Conservation (phyloP, 2,113 vertebrate species). For the Nothobranchius kuhntae region DNA sequence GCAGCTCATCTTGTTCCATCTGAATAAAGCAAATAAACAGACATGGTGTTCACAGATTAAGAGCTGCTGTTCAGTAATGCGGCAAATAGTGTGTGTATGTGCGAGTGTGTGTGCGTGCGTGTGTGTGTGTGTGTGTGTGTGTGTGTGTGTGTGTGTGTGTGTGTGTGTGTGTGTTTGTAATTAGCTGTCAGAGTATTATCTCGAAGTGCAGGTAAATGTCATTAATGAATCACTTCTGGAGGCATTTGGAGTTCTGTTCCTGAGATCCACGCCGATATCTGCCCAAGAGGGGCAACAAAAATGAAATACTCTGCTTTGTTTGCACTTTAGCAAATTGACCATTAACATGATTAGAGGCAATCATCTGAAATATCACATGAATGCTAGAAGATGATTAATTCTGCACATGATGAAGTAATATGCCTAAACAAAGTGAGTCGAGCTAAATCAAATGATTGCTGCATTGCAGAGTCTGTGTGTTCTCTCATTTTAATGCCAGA, state of each 20-base stretch:
- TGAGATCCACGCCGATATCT: slow-evolving; percentile 7
- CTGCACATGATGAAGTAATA: slow-evolving; percentile 23
- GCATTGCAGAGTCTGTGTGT: slow-evolving; percentile 4
- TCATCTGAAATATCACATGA: slow-evolving; percentile 27
- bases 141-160: too few relatives aligned
- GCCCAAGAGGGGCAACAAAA: slow-evolving; percentile 1
- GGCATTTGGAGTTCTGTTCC: slow-evolving; percentile 1
- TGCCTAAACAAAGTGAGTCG: slow-evolving; percentile 13
- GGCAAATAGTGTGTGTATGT: too few relatives aligned
- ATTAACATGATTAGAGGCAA: slow-evolving; percentile 37
- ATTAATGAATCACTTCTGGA: slow-evolving; percentile 10
- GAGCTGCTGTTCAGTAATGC: too few relatives aligned
- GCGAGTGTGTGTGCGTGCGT: too few relatives aligned
- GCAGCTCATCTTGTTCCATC: slow-evolving; percentile 22
- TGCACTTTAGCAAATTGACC: slow-evolving; percentile 8
- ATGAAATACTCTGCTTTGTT: slow-evolving; percentile 22
- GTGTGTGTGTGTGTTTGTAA: not conserved
- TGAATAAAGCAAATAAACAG: slow-evolving; percentile 1
- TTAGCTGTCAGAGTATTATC: slow-evolving; percentile 11
- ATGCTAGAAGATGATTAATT: slow-evolving; percentile 38
- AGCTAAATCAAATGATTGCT: slow-evolving; percentile 12
- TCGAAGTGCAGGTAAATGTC: slow-evolving; percentile 13
- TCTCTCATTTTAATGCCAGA: not conserved
- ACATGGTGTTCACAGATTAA: too few relatives aligned
- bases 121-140: too few relatives aligned